Percentiles rank a stretch among this genome's conserved stretches.
Conservation (phyloP, 2,113 vertebrate species). For the Ailuropoda melanoleuca region DNA sequence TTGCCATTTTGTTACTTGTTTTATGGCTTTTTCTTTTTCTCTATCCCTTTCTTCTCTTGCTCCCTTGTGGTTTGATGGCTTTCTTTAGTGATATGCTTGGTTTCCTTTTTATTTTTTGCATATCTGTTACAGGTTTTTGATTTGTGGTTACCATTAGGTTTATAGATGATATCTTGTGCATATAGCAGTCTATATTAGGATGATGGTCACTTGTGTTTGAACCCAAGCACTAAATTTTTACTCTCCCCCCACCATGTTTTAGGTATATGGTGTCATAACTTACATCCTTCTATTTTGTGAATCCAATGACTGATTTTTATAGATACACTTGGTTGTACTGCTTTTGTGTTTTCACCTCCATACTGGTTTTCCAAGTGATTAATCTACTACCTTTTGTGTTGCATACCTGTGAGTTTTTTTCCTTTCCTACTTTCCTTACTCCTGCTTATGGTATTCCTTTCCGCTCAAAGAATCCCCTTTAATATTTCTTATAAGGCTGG, state of each 20-base stretch:
- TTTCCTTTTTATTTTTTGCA: background rate
- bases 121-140: background rate
- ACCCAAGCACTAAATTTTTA: background rate
- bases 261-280: background rate
- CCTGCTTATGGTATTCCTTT: background rate
- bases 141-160: background rate
- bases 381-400: background rate
- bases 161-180: background rate
- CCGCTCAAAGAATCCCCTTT: background rate
- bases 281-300: background rate
- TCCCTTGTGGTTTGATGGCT: background rate
- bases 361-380: background rate
- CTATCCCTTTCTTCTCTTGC: background rate
- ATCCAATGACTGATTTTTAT: background rate
- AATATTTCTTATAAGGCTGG: background rate
- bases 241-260: background rate
- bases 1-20: background rate
- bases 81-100: background rate
- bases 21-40: background rate
- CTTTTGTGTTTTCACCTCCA: background rate
- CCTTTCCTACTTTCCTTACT: background rate
- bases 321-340: background rate
- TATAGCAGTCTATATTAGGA: background rate
- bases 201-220: background rate
- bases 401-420: background rate